These are phyloP conservation scores for Scortum barcoo DNA, from an alignment of 2,113 vertebrate genomes.

Conservation along the genomic window DNA sequence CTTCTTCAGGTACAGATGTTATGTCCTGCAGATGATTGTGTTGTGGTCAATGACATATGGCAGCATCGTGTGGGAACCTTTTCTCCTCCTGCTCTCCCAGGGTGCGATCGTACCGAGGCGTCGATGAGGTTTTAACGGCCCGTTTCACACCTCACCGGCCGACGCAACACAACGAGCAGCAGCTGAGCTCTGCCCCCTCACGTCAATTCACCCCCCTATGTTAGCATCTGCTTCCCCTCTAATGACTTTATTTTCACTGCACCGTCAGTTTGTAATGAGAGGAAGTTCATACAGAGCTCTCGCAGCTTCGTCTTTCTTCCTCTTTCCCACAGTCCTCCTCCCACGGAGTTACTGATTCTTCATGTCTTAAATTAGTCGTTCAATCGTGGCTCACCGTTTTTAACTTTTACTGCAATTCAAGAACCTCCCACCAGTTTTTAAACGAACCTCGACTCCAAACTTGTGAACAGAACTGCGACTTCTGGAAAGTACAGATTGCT, in stretches of 20 bases:
- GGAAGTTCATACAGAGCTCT: neutral
- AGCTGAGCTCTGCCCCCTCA: neutral
- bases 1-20: too few relatives aligned
- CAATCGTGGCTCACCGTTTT: too few relatives aligned
- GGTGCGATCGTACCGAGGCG: constrained; percentile 13
- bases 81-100: neutral
- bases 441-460: too few relatives aligned
- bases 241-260: neutral
- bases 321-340: too few relatives aligned
- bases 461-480: too few relatives aligned
- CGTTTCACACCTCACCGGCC: neutral
- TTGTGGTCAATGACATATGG: too few relatives aligned
- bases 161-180: neutral
- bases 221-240: neutral
- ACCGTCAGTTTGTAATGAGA: neutral
- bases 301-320: neutral
- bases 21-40: too few relatives aligned
- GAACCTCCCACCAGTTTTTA: too few relatives aligned
- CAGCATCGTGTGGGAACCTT: constrained; percentile 22
- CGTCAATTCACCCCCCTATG: neutral
- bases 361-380: too few relatives aligned
- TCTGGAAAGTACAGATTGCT: too few relatives aligned
- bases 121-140: constrained; percentile 24
- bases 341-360: neutral
- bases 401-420: too few relatives aligned